phyloP scores from a whole-genome alignment of 2,888 invertebrate genomes.

The Thysanoteuthis rhombus region DNA sequence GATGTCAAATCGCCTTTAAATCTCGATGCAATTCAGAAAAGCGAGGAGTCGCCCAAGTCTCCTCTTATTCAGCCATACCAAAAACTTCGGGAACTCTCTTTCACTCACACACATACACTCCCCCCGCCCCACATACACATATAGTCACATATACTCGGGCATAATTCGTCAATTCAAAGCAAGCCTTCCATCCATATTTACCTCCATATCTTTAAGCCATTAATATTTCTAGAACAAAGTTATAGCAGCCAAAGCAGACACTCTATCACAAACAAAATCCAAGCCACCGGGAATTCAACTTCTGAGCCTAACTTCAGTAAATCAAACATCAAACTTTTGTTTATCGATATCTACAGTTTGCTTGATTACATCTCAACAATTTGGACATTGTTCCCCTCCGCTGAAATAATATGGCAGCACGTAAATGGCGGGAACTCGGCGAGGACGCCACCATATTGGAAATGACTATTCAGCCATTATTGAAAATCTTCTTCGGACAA shows the following conservation, averaged over 20 bases:
- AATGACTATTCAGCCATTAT: background rate
- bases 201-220: background rate
- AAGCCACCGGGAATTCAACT: background rate
- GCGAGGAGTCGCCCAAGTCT: too few species aligned
- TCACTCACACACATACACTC: too few species aligned
- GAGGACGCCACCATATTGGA: too few species aligned
- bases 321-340: background rate
- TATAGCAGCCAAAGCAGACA: background rate
- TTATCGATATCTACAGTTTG: conserved; percentile 12
- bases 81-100: too few species aligned
- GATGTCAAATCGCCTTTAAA: too few species aligned
- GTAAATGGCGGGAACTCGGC: background rate
- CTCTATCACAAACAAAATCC: background rate
- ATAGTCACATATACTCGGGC: too few species aligned
- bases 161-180: too few species aligned
- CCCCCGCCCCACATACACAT: too few species aligned
- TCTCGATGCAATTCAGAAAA: too few species aligned
- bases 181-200: background rate
- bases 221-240: background rate
- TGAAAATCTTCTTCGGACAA: background rate
- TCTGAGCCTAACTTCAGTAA: background rate
- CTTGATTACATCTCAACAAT: background rate
- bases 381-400: background rate
- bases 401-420: background rate
- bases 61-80: too few species aligned